Base-by-base conservation (phyloP, 2,797 vertebrate species). In the Sebastes kiyomatsui region DNA sequence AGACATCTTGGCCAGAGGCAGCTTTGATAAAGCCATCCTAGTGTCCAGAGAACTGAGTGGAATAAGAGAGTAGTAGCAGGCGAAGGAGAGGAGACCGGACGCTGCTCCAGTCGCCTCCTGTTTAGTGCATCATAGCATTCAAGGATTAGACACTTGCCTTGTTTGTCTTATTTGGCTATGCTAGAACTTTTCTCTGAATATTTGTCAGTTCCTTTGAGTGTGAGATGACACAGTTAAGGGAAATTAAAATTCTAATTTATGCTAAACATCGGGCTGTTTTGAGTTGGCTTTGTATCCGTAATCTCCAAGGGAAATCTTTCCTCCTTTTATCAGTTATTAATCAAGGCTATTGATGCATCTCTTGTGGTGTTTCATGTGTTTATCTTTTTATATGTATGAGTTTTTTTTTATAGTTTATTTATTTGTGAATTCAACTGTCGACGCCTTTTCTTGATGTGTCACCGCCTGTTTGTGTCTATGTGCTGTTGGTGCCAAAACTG, bases 1-100 rank as follows among this genome's bases (percentile, higher is more conserved):
- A 82, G 59, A 90, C 80, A 86, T 87, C 79, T 88, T 84, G 76
- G 85, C 86, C 10, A 23, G 62, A 86, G 79, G 88, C 78, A 65
- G 75, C 68, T 86, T 85, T 83, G 74, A 86, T 83, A 73, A 82
- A 88, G 27, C 20, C 71, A 69, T 73, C 49, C 27, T 33, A 46
- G 52, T 87, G 84, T 87, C 81, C 75, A 87, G 14, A 84, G 58
- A 77, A 27, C 60, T 77, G 25, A 71, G 33, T 56, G 16, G 18
- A 80, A 81, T 77, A 62, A 71, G 25, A 65, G 49, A 81, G 55
- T 7, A 64, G 67, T 46, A 64, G 27, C 16, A 58, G 46, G 33
- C 5, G 25, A 71, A 61, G 30, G 59, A 79, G 16, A 59, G 58
- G 55, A 35, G 46, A 67, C 20, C 1, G 14, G 65, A 62, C 28